Percentiles rank a stretch among this genome's conserved stretches.
Evolutionary conservation across 2,888 invertebrate genomes (phyloP).

Genomic region (Biston stratarius): DNA sequence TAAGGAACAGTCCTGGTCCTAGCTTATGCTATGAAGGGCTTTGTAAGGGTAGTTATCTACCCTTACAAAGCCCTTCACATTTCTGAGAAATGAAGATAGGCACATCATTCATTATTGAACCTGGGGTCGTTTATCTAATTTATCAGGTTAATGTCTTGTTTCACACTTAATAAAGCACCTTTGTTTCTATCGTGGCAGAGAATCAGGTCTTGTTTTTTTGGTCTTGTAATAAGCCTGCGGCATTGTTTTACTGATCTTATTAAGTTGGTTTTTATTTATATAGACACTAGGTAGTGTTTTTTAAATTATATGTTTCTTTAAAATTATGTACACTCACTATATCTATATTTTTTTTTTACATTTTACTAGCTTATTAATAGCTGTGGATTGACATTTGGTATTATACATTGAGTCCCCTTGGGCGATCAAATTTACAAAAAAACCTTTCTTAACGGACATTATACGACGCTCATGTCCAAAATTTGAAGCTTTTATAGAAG

Average conservation of each 20-base stretch:
- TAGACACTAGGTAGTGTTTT: no score
- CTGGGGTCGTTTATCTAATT: conserved; percentile 49
- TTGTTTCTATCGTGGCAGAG: conserved; percentile 43
- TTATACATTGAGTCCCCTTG: no score
- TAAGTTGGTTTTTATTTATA: conserved; percentile 7
- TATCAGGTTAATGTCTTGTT: conserved; percentile 54
- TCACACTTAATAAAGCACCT: conserved; percentile 57
- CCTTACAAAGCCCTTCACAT: conserved; percentile 2
- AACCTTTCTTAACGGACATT: no score
- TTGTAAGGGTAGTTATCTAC: conserved; percentile 3
- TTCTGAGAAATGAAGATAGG: conserved; percentile 14
- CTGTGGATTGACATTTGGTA: no score
- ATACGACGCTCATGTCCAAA: no score
- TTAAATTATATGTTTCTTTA: no score
- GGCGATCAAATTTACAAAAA: no score
- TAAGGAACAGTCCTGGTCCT: conserved; percentile 2
- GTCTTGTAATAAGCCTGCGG: conserved; percentile 11
- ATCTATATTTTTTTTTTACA: no score
- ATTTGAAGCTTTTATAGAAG: no score
- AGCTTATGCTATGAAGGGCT: background rate
- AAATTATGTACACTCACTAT: no score
- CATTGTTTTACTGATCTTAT: conserved; percentile 21
- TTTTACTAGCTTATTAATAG: no score
- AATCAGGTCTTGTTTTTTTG: conserved; percentile 30
- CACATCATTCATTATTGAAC: conserved; percentile 27